Conservation (phyloP, 2,888 invertebrate species). For the Neocrepidodera transversa region DNA sequence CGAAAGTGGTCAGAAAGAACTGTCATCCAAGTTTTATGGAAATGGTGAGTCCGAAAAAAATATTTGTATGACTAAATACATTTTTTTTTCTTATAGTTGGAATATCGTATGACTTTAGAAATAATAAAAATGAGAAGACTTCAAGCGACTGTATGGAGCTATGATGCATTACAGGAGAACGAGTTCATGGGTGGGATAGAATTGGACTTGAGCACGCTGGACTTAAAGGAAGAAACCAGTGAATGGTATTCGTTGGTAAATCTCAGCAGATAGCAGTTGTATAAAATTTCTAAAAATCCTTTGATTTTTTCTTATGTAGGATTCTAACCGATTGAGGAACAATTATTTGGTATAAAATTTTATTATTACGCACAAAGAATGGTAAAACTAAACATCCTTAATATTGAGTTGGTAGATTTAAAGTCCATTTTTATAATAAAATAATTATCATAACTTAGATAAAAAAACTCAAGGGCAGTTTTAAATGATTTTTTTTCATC, state of each 20-base stretch:
- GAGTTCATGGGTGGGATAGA: constrained; percentile 93
- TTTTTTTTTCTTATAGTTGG: constrained; percentile 67
- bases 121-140: constrained; percentile 76
- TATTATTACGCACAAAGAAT: no score
- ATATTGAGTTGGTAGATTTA: no score
- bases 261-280: constrained; percentile 53
- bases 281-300: constrained; percentile 11
- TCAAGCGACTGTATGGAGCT: constrained; percentile 96
- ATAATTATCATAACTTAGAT: no score
- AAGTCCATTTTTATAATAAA: no score
- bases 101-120: constrained; percentile 85
- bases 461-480: no score
- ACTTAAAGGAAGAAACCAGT: constrained; percentile 78
- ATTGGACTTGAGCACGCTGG: constrained; percentile 75
- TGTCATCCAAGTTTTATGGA: constrained; percentile 98
- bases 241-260: constrained; percentile 83
- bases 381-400: no score
- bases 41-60: constrained; percentile 69
- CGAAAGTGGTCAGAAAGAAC: constrained; percentile 89
- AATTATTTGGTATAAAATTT: no score
- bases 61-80: not conserved
- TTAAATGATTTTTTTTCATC: no score
- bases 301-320: not conserved
- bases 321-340: not conserved
- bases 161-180: constrained; percentile 92